phyloP scores from a whole-genome alignment of 2,888 invertebrate genomes.

The Eremobia ochroleuca region DNA sequence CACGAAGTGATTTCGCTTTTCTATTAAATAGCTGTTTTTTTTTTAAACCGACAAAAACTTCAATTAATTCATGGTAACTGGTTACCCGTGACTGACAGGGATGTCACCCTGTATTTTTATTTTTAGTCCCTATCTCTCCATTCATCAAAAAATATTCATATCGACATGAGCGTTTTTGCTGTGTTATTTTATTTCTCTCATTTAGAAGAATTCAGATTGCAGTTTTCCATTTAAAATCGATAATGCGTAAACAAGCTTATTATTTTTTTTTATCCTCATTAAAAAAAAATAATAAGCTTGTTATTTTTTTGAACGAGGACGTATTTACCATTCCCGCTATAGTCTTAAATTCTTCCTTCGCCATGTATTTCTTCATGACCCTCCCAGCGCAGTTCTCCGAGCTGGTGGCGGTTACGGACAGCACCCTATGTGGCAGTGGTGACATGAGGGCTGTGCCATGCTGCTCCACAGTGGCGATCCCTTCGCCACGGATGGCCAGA shows the following conservation, averaged over 20 bases:
- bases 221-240: background rate
- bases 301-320: too few relatives aligned
- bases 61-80: too few relatives aligned
- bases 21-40: too few relatives aligned
- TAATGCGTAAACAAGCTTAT: too few relatives aligned
- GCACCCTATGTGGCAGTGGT: constrained; percentile 78
- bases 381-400: constrained; percentile 81
- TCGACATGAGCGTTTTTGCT: background rate
- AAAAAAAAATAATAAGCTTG: too few relatives aligned
- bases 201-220: background rate
- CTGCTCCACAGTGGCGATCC: constrained; percentile 79
- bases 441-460: constrained; percentile 84
- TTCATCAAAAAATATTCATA: background rate
- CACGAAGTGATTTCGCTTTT: too few relatives aligned
- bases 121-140: too few relatives aligned
- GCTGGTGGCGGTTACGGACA: constrained; percentile 74
- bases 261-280: too few relatives aligned
- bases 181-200: background rate
- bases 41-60: too few relatives aligned
- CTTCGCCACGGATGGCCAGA: constrained; percentile 78
- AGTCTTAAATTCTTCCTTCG: constrained; percentile 76
- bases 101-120: too few relatives aligned
- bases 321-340: constrained; percentile 79
- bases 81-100: too few relatives aligned
- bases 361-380: constrained; percentile 75